A percentile compares a stretch with the other conserved stretches of the same genome.
These are phyloP conservation scores for Stichopus chloronotus DNA, from an alignment of 35 echinoderm and acorn worm species.

Conservation along the genomic window DNA sequence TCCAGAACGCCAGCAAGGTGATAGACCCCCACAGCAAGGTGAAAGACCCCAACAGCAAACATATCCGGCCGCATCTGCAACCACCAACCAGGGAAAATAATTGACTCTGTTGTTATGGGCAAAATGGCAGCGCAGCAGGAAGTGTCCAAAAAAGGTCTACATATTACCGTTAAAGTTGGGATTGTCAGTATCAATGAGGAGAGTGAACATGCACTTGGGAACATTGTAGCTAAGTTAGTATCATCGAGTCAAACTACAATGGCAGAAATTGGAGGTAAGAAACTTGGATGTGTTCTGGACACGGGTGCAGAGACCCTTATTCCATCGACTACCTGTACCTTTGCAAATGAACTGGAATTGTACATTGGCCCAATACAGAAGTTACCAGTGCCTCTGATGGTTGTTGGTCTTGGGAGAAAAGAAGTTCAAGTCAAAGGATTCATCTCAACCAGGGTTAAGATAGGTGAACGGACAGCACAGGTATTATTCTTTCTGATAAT, in stretches of 20 bases:
- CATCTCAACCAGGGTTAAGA: not conserved
- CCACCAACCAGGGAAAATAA: not conserved
- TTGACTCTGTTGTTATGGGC: slow-evolving; percentile 25
- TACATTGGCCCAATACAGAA: not conserved
- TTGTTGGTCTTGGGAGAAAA: not conserved
- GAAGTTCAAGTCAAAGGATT: not conserved
- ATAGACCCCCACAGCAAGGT: not conserved
- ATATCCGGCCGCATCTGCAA: not conserved
- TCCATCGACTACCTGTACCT: slow-evolving; percentile 42
- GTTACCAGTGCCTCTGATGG: not conserved
- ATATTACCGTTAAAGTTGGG: not conserved
- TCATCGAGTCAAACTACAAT: slow-evolving; percentile 55
- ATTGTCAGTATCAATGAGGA: not conserved
- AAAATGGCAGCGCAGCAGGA: not conserved
- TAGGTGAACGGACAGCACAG: not conserved
- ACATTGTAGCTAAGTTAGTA: slow-evolving; percentile 17
- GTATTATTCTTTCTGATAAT: not conserved
- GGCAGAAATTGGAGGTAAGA: slow-evolving; percentile 33
- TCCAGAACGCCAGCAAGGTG: not conserved
- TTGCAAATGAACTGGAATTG: slow-evolving; percentile 23
- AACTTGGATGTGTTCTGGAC: slow-evolving; percentile 63
- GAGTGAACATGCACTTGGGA: not conserved
- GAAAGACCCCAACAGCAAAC: not conserved
- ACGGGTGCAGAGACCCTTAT: slow-evolving; percentile 73
- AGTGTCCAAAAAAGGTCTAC: not conserved